Percentiles rank a stretch among this genome's conserved stretches.
phyloP scores from a whole-genome alignment of 2,888 invertebrate genomes.

The Rugalucina vietnamica region DNA sequence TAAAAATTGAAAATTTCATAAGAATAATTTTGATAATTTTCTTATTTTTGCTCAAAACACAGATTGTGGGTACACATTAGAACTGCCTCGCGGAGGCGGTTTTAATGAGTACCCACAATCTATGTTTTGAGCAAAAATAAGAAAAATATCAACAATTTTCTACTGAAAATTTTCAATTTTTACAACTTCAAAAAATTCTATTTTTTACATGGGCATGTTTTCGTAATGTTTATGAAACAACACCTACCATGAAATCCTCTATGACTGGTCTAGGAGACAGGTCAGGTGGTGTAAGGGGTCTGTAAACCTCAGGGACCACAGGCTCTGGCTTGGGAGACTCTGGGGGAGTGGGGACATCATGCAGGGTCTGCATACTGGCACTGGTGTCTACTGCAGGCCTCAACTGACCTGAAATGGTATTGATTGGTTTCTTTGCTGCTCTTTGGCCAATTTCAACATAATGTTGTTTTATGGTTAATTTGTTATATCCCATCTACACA shows the following conservation, averaged over 20 bases:
- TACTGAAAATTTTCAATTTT: too few species aligned
- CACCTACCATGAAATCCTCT: slow-evolving; percentile 47
- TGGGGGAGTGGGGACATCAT: slow-evolving; percentile 70
- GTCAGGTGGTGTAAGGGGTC: slow-evolving; percentile 60
- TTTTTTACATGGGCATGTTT: not conserved
- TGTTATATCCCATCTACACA: not conserved
- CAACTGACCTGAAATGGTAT: slow-evolving; percentile 57
- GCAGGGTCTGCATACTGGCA: slow-evolving; percentile 54
- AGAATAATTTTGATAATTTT: too few species aligned
- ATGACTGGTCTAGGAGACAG: slow-evolving; percentile 59
- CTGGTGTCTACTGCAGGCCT: slow-evolving; percentile 35
- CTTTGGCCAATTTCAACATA: too few species aligned
- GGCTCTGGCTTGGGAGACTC: slow-evolving; percentile 69
- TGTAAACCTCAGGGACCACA: slow-evolving; percentile 46
- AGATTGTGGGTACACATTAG: too few species aligned
- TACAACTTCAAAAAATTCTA: too few species aligned
- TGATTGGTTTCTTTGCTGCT: too few species aligned
- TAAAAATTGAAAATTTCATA: too few species aligned
- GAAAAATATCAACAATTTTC: too few species aligned
- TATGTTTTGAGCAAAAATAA: too few species aligned
- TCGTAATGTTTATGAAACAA: not conserved
- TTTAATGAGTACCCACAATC: too few species aligned
- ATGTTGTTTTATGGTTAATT: not conserved
- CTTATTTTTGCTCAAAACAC: too few species aligned
- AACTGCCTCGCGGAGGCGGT: too few species aligned